Conservation (phyloP, 2,797 vertebrate genomes). For the Catharus ustulatus region DNA sequence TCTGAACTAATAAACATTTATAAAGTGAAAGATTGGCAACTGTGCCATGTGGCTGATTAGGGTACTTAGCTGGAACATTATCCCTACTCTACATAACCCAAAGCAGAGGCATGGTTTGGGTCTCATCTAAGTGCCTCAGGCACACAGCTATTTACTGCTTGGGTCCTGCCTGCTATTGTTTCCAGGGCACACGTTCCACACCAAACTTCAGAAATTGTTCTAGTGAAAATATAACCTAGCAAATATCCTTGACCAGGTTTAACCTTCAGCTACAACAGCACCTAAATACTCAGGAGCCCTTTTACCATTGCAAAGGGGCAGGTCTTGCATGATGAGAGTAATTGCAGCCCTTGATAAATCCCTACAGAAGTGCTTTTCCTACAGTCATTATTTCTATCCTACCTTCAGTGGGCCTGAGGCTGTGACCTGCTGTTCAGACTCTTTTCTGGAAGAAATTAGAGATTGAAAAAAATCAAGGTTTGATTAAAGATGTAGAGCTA, state of each 20-base stretch:
- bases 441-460: constrained; percentile 27
- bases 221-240: neutral
- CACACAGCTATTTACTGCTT: neutral
- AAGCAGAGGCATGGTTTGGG: neutral
- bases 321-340: neutral
- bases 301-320: neutral
- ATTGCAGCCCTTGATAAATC: neutral
- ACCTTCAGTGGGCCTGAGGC: neutral
- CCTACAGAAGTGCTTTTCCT: neutral
- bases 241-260: neutral
- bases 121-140: neutral
- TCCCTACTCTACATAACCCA: neutral
- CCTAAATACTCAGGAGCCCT: neutral
- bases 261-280: neutral
- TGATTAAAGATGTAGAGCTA: neutral
- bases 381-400: neutral
- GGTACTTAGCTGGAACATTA: neutral
- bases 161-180: neutral
- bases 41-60: neutral
- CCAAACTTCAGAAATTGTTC: neutral
- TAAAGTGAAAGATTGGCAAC: neutral
- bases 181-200: neutral
- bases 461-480: neutral
- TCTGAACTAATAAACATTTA: neutral
- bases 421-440: constrained; percentile 11